phyloP scores from a whole-genome alignment of 2,888 invertebrate genomes.

The Philereme vetulata region DNA sequence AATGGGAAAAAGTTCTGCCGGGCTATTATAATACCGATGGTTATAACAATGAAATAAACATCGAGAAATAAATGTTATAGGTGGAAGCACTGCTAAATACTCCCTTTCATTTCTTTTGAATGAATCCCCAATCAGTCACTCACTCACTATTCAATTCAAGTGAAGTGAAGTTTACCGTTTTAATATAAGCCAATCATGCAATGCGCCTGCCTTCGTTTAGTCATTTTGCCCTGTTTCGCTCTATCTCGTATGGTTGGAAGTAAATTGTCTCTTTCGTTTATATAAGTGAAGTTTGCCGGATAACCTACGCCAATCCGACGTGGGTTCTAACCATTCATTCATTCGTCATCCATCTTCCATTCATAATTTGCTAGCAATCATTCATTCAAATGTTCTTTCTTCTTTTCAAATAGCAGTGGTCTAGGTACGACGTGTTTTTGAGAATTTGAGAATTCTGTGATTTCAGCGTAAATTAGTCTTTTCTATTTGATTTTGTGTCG shows the following conservation, averaged over 20 bases:
- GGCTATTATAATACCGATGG: too few relatives aligned
- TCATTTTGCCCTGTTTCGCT: background rate
- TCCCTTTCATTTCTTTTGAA: background rate
- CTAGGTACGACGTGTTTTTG: constrained; percentile 66
- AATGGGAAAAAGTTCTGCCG: too few relatives aligned
- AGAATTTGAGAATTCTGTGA: background rate
- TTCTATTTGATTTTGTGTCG: background rate
- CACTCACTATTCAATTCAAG: too few relatives aligned
- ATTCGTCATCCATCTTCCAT: background rate
- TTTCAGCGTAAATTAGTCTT: background rate
- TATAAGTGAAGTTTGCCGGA: constrained; percentile 8
- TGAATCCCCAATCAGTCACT: too few relatives aligned
- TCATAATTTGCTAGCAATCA: constrained; percentile 21
- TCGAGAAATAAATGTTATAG: background rate
- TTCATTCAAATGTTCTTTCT: constrained; percentile 48
- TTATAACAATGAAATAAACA: too few relatives aligned
- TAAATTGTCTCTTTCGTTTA: background rate
- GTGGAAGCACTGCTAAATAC: background rate
- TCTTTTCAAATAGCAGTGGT: constrained; percentile 70
- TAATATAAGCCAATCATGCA: too few relatives aligned
- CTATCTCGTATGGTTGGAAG: background rate
- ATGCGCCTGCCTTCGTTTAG: too few relatives aligned
- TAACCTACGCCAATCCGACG: constrained; percentile 10
- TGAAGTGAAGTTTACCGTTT: too few relatives aligned
- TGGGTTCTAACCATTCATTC: constrained; percentile 18